Evolutionary conservation across 1,140 invertebrate species (phyloP).

Genomic region (Drosophila pachea): DNA sequence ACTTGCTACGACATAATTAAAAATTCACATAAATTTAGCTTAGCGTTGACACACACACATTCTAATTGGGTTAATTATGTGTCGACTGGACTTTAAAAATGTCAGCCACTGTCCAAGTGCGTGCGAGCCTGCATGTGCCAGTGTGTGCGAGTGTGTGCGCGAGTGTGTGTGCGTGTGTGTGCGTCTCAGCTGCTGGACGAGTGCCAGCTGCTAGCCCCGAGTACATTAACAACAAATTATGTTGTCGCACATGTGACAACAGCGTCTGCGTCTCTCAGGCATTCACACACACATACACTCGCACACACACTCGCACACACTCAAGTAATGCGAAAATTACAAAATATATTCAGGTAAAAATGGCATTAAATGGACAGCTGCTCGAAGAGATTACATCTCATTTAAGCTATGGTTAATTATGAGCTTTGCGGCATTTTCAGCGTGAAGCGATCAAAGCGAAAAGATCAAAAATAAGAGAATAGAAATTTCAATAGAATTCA

Average conservation of each 20-base stretch:
- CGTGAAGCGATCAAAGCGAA: not conserved
- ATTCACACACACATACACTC: not conserved
- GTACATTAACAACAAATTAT: constrained; percentile 75
- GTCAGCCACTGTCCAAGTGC: constrained; percentile 42
- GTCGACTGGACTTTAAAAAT: constrained; percentile 76
- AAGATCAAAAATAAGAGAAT: not conserved
- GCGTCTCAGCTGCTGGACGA: constrained; percentile 48
- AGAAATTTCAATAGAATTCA: too few species aligned
- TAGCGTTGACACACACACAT: constrained; percentile 67
- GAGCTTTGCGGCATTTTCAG: not conserved
- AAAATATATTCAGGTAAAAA: constrained; percentile 9
- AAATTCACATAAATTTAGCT: constrained; percentile 79
- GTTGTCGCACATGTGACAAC: constrained; percentile 47
- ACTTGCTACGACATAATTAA: constrained; percentile 66
- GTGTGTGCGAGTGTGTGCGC: constrained; percentile 12
- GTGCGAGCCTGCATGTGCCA: not conserved
- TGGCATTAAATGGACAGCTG: constrained; percentile 2
- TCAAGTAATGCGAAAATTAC: constrained; percentile 4
- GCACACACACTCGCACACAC: not conserved
- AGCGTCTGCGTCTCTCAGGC: constrained; percentile 23
- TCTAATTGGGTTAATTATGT: constrained; percentile 79
- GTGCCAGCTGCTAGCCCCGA: constrained; percentile 28
- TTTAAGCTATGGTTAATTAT: constrained; percentile 1
- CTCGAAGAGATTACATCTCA: constrained; percentile 5
- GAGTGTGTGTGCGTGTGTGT: constrained; percentile 3